Base-by-base conservation (phyloP, 2,888 invertebrate species). In the Smittia sp. region DNA sequence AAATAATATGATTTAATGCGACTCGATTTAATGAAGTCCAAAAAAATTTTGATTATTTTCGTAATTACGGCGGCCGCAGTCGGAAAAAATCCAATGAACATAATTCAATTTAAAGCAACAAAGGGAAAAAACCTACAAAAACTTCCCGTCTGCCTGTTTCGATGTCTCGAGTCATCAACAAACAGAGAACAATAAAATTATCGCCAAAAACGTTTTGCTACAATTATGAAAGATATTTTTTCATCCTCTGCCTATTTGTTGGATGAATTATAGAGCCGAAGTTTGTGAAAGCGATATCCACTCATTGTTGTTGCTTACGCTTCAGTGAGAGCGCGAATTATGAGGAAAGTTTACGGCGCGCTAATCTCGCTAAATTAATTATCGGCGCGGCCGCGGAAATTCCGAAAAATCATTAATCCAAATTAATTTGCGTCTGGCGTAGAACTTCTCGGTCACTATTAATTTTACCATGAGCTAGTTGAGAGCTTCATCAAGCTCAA, bases 361-460 rank as follows among this genome's bases (percentile, higher is more conserved):
- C 58, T 58, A 58, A 58, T 58, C 58, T 58, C 13, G 18, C 7
- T 58, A 58, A 58, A 58, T 58, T 58, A 58, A 58, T 58, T 58
- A 58, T 58, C 58, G 58, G 3, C 13, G 58, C 18, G 22, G 58
- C 58, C 58, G n/a, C 22, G 22, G 58, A 58, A 58, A 58, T 58
- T 58, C 58, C 58, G 58, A 20, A 22, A 58, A 58, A 58, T 58
- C 58, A 58, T 58, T 58, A 58, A 58, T 58, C 58, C 58, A 58
- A 58, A 58, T 58, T 58, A 58, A 58, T 58, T 58, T 58, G 18
- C 58, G 58, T 58, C 58, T 6, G 58, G 20, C 18, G 3, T 46
- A 15, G 46, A 46, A 46, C 46, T 46, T 46, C n/a, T 15, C 11
- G 2, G 4, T 15, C 46, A 46, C 46, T 46, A 46, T 46, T 46